Conservation (phyloP, 2,888 invertebrate genomes). For the Macrophya annulata region DNA sequence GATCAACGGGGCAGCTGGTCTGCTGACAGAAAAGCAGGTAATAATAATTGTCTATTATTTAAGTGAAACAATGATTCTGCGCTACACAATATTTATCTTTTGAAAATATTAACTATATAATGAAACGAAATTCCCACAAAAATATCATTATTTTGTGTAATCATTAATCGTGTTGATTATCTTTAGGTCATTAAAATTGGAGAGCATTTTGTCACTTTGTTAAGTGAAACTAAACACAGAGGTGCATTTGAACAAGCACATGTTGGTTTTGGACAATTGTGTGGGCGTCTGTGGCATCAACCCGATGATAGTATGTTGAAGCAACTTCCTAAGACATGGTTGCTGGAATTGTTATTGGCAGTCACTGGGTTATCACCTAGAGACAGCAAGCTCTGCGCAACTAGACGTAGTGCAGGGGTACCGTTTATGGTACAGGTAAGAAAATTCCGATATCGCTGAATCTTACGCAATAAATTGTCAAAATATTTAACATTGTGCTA, state of each 20-base stretch:
- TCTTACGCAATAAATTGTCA: not conserved
- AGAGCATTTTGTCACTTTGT: slow-evolving; percentile 84
- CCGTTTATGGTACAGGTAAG: slow-evolving; percentile 93
- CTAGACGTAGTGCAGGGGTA: slow-evolving; percentile 95
- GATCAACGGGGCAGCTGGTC: slow-evolving; percentile 70
- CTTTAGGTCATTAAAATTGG: slow-evolving; percentile 83
- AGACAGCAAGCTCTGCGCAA: slow-evolving; percentile 86
- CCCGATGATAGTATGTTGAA: slow-evolving; percentile 79
- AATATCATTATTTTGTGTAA: not conserved
- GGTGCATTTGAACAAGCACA: slow-evolving; percentile 99
- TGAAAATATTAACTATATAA: not conserved
- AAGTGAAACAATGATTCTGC: not conserved
- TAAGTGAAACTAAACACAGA: slow-evolving; percentile 92
- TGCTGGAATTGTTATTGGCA: slow-evolving; percentile 82
- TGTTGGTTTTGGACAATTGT: slow-evolving; percentile 91
- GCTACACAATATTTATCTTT: not conserved
- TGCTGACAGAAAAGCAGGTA: slow-evolving; percentile 77
- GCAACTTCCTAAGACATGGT: slow-evolving; percentile 85
- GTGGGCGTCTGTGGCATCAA: slow-evolving; percentile 86
- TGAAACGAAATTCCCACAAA: not conserved
- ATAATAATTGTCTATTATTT: not conserved
- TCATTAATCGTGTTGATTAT: slow-evolving; percentile 39
- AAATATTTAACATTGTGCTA: slow-evolving; percentile 1
- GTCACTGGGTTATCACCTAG: slow-evolving; percentile 80
- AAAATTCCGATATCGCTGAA: not conserved